Base-by-base conservation (phyloP, 2,888 invertebrate genomes). In the Microplitis deprimator region DNA sequence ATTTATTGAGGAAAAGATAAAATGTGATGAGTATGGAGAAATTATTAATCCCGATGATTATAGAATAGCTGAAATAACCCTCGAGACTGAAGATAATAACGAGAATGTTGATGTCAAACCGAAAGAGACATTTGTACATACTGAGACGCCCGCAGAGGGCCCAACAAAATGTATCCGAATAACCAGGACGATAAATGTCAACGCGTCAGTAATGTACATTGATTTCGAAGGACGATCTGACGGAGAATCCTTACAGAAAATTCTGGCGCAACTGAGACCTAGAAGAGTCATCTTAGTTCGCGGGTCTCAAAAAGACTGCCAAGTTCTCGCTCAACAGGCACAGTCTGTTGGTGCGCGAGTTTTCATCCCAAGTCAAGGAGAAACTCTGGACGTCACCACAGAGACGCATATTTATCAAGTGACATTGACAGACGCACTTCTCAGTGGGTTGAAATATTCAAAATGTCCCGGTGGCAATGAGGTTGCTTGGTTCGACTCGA, bases 391-490 rank as follows among this genome's bases (percentile, higher is more conserved):
- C 89, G 98, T 97, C 0, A 99, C 99, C 0, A 98, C 98, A 0
- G 99, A 99, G 90, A 97, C 97, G 0, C 97, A 98, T 86, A 99
- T 99, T 84, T 99, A 98, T 90, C 99, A 99, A 92, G 97, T 96
- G 87, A 94, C 96, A 74, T 91, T 98, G 65, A 97, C 97, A 1
- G 98, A 98, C 90, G 95, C 96, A 5, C 91, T 98, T 79, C 96
- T 98, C 81, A 96, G 96, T 0, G 94, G 96, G 7, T 90, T 99
- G 77, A 92, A 94, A 80, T 97, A 98, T 91, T 94, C 96, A 79
- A 94, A 94, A 85, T 94, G 95, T 1, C 94, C 94, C 68, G 95
- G 95, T 82, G 97, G 97, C 85, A 95, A 96, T 0, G 98, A 99
- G 90, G 93, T 99, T n/a, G 97, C 98, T 0, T 99, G 98, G 98